A percentile compares a stretch with the other conserved stretches of the same genome.
These are phyloP conservation scores for Festucalex cinctus DNA, from an alignment of 2,113 vertebrate genomes.

Conservation along the genomic window DNA sequence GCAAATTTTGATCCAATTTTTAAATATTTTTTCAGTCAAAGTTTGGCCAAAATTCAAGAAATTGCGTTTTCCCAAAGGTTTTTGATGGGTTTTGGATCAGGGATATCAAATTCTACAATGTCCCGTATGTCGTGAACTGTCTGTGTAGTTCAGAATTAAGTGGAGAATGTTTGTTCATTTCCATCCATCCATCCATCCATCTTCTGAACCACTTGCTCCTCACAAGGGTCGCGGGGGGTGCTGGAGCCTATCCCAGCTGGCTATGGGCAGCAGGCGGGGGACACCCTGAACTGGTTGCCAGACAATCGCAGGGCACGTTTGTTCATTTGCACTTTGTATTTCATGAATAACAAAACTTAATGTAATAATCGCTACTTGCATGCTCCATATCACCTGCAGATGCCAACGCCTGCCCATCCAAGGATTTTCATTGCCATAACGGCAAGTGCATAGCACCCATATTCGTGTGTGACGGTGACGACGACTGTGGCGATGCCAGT, in stretches of 20 bases:
- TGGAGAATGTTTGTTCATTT: not conserved
- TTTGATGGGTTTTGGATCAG: not conserved
- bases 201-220: too few relatives aligned
- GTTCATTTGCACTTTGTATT: not conserved
- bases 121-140: not conserved
- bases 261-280: too few relatives aligned
- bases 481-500: conserved; percentile 87
- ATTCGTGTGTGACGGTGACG: conserved; percentile 88
- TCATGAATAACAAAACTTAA: not conserved
- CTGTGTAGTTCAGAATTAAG: not conserved
- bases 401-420: conserved; percentile 79
- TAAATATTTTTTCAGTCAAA: not conserved
- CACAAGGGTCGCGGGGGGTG: too few relatives aligned
- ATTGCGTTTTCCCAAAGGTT: not conserved
- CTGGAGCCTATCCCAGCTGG: too few relatives aligned
- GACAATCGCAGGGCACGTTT: too few relatives aligned
- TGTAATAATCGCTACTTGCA: not conserved
- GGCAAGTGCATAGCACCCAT: conserved; percentile 83
- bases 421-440: conserved; percentile 89
- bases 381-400: conserved; percentile 43
- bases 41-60: not conserved
- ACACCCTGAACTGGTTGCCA: too few relatives aligned
- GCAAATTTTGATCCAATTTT: not conserved
- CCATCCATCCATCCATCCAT: too few relatives aligned
- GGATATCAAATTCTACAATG: not conserved